phyloP scores from a whole-genome alignment of 2,797 vertebrate genomes.

The Pipistrellus nathusii region DNA sequence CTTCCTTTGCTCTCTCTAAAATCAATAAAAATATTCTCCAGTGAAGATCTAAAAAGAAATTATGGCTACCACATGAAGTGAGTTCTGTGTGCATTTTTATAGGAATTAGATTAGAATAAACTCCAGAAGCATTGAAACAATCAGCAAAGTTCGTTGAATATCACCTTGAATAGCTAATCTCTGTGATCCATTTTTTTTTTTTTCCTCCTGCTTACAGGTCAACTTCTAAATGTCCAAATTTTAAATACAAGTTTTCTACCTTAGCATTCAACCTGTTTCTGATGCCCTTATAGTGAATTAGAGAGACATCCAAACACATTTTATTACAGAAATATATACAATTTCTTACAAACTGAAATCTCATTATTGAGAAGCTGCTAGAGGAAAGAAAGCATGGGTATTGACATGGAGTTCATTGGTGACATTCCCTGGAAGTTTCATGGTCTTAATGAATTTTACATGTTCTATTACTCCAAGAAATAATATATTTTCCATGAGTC shows the following conservation, averaged over 20 bases:
- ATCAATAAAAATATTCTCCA: background rate
- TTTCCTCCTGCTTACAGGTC: background rate
- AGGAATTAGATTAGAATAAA: slow-evolving; percentile 31
- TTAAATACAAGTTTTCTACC: background rate
- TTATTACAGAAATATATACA: background rate
- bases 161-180: background rate
- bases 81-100: background rate
- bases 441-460: background rate
- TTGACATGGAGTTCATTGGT: background rate
- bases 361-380: background rate
- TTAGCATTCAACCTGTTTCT: background rate
- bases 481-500: background rate
- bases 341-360: background rate
- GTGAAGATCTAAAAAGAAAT: background rate
- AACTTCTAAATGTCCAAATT: background rate
- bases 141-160: background rate
- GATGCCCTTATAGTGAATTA: background rate
- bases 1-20: background rate
- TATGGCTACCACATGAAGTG: background rate
- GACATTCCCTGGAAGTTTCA: background rate
- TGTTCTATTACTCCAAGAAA: background rate
- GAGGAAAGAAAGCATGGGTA: background rate
- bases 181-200: background rate
- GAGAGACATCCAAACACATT: background rate
- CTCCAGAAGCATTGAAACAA: background rate